These are phyloP conservation scores for Fregata magnificens DNA, from an alignment of 2,113 vertebrate species.

Conservation along the genomic window DNA sequence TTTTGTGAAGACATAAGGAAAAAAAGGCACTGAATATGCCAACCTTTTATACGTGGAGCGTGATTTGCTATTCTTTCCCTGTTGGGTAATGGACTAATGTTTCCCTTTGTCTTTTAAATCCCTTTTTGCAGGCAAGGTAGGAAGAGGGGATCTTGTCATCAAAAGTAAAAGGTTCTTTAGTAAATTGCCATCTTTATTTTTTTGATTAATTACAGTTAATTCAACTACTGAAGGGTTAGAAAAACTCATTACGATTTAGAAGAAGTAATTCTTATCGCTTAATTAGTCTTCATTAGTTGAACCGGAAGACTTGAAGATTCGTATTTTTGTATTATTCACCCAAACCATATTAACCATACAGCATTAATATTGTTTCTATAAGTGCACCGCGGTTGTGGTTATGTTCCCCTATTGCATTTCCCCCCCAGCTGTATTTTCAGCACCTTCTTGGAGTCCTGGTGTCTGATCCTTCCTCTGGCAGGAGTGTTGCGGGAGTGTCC, in stretches of 20 bases:
- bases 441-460: neutral
- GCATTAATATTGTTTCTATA: neutral
- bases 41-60: neutral
- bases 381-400: rapidly evolving
- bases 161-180: neutral
- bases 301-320: neutral
- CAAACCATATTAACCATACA: neutral
- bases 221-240: neutral
- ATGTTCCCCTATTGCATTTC: neutral
- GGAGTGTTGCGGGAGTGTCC: neutral
- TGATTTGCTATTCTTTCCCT: neutral
- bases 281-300: conserved; percentile 20
- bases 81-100: neutral
- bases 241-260: conserved; percentile 15
- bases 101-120: neutral
- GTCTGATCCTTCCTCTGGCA: neutral
- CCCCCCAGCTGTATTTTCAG: neutral
- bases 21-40: neutral
- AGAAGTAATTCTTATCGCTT: neutral
- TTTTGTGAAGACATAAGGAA: neutral
- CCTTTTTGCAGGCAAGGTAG: neutral
- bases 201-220: neutral
- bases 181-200: neutral
- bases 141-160: neutral
- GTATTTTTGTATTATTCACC: neutral